These are phyloP conservation scores for Malthinus seriepunctatus DNA, from an alignment of 2,888 invertebrate genomes.

Conservation along the genomic window DNA sequence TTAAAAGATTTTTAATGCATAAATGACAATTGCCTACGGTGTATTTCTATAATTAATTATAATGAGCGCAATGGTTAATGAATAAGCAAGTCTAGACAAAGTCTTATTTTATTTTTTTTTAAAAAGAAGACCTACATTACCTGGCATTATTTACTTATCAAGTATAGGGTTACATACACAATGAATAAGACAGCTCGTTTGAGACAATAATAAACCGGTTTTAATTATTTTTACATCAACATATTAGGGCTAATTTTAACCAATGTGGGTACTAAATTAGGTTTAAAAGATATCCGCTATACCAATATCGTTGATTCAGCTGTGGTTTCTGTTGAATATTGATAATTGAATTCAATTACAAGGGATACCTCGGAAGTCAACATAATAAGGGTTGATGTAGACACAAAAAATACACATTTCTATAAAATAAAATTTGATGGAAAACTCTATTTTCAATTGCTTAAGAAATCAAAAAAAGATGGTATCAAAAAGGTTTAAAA, in stretches of 20 bases:
- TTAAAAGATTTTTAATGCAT: constrained; percentile 7
- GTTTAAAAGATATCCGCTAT: constrained; percentile 8
- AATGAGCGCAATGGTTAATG: constrained; percentile 14
- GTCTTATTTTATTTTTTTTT: constrained; percentile 27
- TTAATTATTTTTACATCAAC: constrained; percentile 19
- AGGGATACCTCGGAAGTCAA: too few species aligned
- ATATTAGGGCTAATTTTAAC: constrained; percentile 13
- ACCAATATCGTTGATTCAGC: too few species aligned
- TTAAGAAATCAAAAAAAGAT: too few species aligned
- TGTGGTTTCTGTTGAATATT: too few species aligned
- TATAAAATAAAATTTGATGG: too few species aligned
- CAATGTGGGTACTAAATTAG: too few species aligned
- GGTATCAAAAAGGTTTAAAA: too few species aligned
- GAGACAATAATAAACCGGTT: constrained; percentile 29
- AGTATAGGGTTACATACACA: constrained; percentile 26
- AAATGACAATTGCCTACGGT: too few species aligned
- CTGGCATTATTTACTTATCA: constrained; percentile 29
- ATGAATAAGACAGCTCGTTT: constrained; percentile 24
- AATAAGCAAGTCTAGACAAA: constrained; percentile 26
- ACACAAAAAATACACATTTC: too few species aligned
- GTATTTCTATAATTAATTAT: background rate
- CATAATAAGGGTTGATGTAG: too few species aligned
- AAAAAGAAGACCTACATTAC: constrained; percentile 28
- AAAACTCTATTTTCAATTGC: too few species aligned
- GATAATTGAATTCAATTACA: too few species aligned